phyloP scores from a whole-genome alignment of 1,140 invertebrate species.

The Drosophila melanica region DNA sequence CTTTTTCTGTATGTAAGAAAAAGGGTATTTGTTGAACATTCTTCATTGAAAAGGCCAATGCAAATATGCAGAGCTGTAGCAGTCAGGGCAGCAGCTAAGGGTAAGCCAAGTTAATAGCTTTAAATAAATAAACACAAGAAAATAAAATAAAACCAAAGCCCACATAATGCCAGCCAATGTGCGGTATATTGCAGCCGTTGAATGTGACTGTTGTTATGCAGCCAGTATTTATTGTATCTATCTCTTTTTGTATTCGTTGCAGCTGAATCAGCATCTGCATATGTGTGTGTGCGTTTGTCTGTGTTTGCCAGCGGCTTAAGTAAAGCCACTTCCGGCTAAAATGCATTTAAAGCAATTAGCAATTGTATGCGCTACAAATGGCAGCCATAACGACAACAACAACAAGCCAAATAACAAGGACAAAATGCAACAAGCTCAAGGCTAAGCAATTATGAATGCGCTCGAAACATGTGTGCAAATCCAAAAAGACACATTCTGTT shows the following conservation, averaged over 20 bases:
- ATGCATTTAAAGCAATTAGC: conserved; percentile 78
- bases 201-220: conserved; percentile 15
- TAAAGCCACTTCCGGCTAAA: conserved; percentile 73
- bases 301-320: conserved; percentile 57
- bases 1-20: conserved; percentile 46
- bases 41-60: conserved; percentile 12
- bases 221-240: not conserved
- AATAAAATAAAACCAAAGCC: conserved; percentile 42
- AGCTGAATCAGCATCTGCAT: not conserved
- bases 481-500: not conserved
- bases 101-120: conserved; percentile 60
- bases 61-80: conserved; percentile 6
- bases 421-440: conserved; percentile 39
- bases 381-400: conserved; percentile 26
- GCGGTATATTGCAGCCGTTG: conserved; percentile 42
- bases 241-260: no score
- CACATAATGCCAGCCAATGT: conserved; percentile 64
- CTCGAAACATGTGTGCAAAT: conserved; percentile 30
- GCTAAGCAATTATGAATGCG: conserved; percentile 30
- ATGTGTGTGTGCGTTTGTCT: conserved; percentile 21
- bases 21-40: conserved; percentile 40
- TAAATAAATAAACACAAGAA: conserved; percentile 72
- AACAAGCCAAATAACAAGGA: conserved; percentile 27
- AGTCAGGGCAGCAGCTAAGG: conserved; percentile 29
- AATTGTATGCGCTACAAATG: conserved; percentile 63